Evolutionary conservation across 2,888 invertebrate species (phyloP), one percentile per base, ranked within the genome.

Genomic region (Argyresthia albistria): DNA sequence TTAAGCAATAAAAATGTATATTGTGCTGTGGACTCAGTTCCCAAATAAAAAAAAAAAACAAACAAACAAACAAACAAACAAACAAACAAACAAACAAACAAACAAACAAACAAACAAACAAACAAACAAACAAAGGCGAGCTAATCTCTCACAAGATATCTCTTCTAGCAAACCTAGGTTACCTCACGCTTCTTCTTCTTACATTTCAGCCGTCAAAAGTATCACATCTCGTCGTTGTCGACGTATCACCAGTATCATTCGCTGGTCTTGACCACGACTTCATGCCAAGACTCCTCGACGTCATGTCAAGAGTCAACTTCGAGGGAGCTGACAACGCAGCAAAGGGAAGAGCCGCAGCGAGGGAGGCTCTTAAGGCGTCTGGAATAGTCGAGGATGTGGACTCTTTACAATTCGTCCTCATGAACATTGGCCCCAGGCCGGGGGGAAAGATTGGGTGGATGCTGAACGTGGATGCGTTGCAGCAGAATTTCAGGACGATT

Each of bases 141-240:
- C n/a, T n/a, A n/a, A n/a, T n/a, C n/a, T n/a, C n/a, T n/a, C n/a
- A n/a, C n/a, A n/a, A n/a, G n/a, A n/a, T n/a, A n/a, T n/a, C n/a
- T n/a, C n/a, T n/a, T n/a, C n/a, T n/a, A n/a, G n/a, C n/a, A n/a
- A n/a, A n/a, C n/a, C n/a, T n/a, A n/a, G n/a, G n/a, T n/a, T 25
- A 25, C 25, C 25, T 25, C 25, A 25, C 25, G 25, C 25, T 25
- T 25, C 25, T 25, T 25, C 25, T 4, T 25, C 25, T 25, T 25
- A 25, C 57, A 37, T 80, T 77, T 39, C 72, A 89, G 89, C 89
- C 91, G 12, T 63, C 79, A 6, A 67, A 88, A 57, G 86, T 93
- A 0, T 80, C 89, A 35, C 90, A 89, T 58, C 73, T 93, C 51
- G 70, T 93, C n/a, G 88, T 92, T 6, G 91, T 91, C 14, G 94